Conservation (phyloP, 1,140 invertebrate genomes). For the Atta cephalotes region DNA sequence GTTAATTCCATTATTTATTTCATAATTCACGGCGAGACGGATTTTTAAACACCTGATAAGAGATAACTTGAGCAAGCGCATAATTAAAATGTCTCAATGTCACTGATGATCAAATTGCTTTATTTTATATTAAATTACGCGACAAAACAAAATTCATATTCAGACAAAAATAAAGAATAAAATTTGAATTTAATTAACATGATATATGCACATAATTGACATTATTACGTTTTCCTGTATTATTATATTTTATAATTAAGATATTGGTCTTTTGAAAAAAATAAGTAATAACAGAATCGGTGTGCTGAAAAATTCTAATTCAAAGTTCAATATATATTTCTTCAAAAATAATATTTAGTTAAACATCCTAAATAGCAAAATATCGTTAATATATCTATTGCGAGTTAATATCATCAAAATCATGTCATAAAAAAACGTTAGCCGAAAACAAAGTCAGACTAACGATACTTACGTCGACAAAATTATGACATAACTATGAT, state of each 20-base stretch:
- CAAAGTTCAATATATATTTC: neutral
- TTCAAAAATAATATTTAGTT: neutral
- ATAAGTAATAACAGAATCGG: neutral
- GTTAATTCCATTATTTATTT: conserved; percentile 52
- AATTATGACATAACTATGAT: no score
- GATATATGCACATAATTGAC: no score
- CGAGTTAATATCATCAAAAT: no score
- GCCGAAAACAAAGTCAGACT: no score
- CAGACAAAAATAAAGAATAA: neutral
- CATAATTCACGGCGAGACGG: neutral
- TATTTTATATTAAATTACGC: neutral
- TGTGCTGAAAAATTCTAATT: conserved; percentile 1
- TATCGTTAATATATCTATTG: no score
- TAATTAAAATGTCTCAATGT: conserved; percentile 12
- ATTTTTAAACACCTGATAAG: neutral
- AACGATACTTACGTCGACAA: no score
- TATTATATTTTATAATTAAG: neutral
- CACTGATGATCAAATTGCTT: neutral
- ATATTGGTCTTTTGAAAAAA: neutral
- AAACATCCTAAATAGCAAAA: neutral
- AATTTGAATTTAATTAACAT: no score
- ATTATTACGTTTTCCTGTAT: neutral
- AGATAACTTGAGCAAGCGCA: neutral
- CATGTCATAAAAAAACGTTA: no score
- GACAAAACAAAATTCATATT: neutral